These are phyloP conservation scores for Xestia ashworthii DNA, from an alignment of 2,888 invertebrate species.

Conservation along the genomic window DNA sequence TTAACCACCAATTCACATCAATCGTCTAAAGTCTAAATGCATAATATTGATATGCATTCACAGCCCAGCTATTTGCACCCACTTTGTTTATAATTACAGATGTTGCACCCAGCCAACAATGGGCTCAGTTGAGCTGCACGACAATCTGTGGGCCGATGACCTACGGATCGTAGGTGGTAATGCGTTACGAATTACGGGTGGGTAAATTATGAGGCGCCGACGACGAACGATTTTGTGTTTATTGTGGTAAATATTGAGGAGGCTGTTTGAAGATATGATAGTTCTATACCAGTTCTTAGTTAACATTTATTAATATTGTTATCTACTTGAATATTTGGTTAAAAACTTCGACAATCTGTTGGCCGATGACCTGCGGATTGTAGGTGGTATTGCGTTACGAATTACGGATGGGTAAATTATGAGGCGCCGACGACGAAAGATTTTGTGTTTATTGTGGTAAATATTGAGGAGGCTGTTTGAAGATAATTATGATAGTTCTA, in stretches of 20 bases:
- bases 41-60: slow-evolving; percentile 36
- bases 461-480: slow-evolving; percentile 1
- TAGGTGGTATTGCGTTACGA: slow-evolving; percentile 40
- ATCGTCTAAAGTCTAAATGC: slow-evolving; percentile 26
- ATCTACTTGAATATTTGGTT: not conserved
- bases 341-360: slow-evolving; percentile 32
- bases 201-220: slow-evolving; percentile 20
- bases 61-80: slow-evolving; percentile 50
- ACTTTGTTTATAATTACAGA: slow-evolving; percentile 63
- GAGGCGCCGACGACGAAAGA: slow-evolving; percentile 2
- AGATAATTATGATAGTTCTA: not conserved
- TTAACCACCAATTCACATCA: slow-evolving; percentile 11
- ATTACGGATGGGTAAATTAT: slow-evolving; percentile 23
- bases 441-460: slow-evolving; percentile 7
- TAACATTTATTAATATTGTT: too few species aligned
- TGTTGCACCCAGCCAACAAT: slow-evolving; percentile 54
- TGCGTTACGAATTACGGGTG: slow-evolving; percentile 34
- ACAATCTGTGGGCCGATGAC: slow-evolving; percentile 52
- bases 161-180: slow-evolving; percentile 35
- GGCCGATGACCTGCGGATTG: slow-evolving; percentile 45
- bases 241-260: slow-evolving; percentile 13
- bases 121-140: slow-evolving; percentile 41
- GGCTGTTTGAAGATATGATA: not conserved
- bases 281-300: not conserved
- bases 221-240: not conserved